Evolutionary conservation across 2,888 invertebrate genomes (phyloP).

Genomic region (Anoplius nigerrimus): DNA sequence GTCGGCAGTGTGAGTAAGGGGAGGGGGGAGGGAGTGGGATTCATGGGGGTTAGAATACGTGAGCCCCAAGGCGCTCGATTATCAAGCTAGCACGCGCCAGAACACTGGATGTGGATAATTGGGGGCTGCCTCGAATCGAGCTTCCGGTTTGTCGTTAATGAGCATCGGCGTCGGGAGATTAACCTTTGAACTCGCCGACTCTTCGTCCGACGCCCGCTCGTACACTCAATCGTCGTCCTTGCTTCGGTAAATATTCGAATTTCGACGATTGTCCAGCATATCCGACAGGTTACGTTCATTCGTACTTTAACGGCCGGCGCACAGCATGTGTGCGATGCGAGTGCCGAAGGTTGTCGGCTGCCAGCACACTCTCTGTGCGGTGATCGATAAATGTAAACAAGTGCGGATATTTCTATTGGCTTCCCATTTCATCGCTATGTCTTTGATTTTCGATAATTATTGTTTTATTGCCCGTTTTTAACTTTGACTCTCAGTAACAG

Average conservation of each 20-base stretch:
- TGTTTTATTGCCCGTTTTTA: too few relatives aligned
- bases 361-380: too few relatives aligned
- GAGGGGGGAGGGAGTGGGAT: neutral
- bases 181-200: neutral
- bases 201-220: neutral
- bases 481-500: too few relatives aligned
- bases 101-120: slow-evolving; percentile 23
- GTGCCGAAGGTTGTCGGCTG: too few relatives aligned
- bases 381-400: too few relatives aligned
- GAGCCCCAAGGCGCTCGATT: slow-evolving; percentile 33
- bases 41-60: slow-evolving; percentile 1
- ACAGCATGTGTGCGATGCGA: too few relatives aligned
- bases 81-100: slow-evolving; percentile 33
- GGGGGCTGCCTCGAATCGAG: slow-evolving; percentile 26
- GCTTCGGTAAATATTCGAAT: slow-evolving; percentile 20
- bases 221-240: neutral
- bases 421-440: too few relatives aligned
- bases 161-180: slow-evolving; percentile 4
- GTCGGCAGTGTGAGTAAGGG: neutral
- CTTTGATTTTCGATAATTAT: too few relatives aligned
- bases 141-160: slow-evolving; percentile 31
- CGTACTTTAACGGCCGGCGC: too few relatives aligned
- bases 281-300: too few relatives aligned
- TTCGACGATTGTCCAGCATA: too few relatives aligned
- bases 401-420: too few relatives aligned